A percentile compares a stretch with the other conserved stretches of the same genome.
These are phyloP conservation scores for Serilophus lunatus DNA, from an alignment of 2,113 vertebrate species.

Conservation along the genomic window DNA sequence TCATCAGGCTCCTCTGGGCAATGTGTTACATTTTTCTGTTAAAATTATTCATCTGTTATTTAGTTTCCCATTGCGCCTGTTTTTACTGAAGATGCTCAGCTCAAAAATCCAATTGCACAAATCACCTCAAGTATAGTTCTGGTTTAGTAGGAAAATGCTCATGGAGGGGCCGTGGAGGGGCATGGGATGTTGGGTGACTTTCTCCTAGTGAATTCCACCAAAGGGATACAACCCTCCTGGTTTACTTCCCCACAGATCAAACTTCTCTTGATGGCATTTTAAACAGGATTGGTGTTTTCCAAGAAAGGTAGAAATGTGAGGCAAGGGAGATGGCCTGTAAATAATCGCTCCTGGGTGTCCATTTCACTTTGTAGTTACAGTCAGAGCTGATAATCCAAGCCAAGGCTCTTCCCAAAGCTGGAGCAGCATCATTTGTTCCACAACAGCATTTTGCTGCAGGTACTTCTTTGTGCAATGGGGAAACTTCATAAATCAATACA, in stretches of 20 bases:
- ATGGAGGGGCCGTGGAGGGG: neutral
- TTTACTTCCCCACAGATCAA: neutral
- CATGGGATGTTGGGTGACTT: neutral
- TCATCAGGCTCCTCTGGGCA: neutral
- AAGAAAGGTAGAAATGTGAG: neutral
- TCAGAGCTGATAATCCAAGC: neutral
- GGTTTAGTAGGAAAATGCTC: neutral
- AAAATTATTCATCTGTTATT: neutral
- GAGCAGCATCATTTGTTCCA: neutral
- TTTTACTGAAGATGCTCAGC: neutral
- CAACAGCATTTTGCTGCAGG: neutral
- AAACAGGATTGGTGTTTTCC: neutral
- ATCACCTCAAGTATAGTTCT: neutral
- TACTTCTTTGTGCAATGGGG: neutral
- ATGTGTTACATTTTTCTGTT: neutral
- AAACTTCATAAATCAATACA: neutral
- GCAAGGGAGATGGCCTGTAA: neutral
- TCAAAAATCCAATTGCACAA: neutral
- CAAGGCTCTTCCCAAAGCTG: neutral
- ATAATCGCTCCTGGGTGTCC: neutral
- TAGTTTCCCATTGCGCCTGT: neutral
- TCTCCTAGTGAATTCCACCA: neutral
- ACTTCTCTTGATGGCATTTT: neutral
- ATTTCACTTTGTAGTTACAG: neutral
- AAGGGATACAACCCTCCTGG: neutral